These are phyloP conservation scores for Copidosoma aretas DNA, from an alignment of 2,888 invertebrate genomes.

Conservation along the genomic window DNA sequence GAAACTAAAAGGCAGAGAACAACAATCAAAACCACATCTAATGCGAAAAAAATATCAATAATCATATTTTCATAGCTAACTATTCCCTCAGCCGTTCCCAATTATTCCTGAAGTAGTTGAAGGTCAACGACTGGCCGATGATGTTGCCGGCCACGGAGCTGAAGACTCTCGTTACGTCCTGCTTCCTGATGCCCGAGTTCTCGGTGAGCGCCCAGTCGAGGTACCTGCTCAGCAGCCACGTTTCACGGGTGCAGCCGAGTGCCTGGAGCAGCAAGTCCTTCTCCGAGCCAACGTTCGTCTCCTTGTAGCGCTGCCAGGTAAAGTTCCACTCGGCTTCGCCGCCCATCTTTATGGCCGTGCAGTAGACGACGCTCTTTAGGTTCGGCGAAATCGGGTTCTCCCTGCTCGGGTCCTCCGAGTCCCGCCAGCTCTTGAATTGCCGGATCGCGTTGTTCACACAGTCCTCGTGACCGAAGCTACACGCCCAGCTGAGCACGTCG, in stretches of 20 bases:
- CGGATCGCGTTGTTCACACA: conserved; percentile 77
- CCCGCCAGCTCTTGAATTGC: conserved; percentile 79
- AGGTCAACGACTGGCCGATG: conserved; percentile 82
- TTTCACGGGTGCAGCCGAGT: conserved; percentile 82
- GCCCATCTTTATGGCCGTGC: conserved; percentile 83
- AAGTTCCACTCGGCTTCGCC: conserved; percentile 89
- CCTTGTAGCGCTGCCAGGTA: conserved; percentile 79
- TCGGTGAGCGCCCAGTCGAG: conserved; percentile 76
- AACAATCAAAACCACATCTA: conserved; percentile 1
- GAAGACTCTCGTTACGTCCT: conserved; percentile 81
- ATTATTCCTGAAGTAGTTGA: conserved; percentile 78
- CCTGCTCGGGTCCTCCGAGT: conserved; percentile 73
- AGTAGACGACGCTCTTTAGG: conserved; percentile 83
- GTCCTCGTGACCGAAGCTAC: conserved; percentile 75
- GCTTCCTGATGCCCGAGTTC: conserved; percentile 80
- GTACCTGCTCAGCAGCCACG: conserved; percentile 82
- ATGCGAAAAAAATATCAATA: not conserved
- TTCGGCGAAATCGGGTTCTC: conserved; percentile 87
- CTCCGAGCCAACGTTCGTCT: conserved; percentile 81
- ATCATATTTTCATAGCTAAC: conserved; percentile 70
- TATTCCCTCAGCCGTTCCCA: conserved; percentile 76
- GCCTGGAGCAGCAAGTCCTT: conserved; percentile 78
- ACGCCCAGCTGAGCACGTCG: conserved; percentile 77
- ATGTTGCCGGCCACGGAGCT: conserved; percentile 77
- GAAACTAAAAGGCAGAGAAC: conserved; percentile 66